A percentile compares a stretch with the other conserved stretches of the same genome.
Evolutionary conservation across 2,888 invertebrate species (phyloP).

Genomic region (Therioaphis trifolii): DNA sequence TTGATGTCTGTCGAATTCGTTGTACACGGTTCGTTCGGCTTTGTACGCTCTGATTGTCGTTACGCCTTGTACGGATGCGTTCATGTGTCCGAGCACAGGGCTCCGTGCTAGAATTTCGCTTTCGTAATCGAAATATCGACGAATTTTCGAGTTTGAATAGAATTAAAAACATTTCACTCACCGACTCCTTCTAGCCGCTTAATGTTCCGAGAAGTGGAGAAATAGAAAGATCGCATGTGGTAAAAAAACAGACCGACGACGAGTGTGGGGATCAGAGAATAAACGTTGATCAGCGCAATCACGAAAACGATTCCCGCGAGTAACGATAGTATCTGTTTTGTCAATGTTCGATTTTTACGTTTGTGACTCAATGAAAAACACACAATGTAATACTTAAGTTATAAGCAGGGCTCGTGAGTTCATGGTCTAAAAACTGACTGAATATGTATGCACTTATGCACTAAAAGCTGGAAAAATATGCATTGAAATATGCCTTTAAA

Average conservation of each 20-base stretch:
- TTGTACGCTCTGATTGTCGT: constrained; percentile 83
- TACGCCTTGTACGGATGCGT: constrained; percentile 82
- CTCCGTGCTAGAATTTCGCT: constrained; percentile 85
- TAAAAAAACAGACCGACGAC: constrained; percentile 75
- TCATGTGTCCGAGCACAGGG: constrained; percentile 85
- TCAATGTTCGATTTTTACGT: too few relatives aligned
- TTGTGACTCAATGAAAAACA: too few relatives aligned
- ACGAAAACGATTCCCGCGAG: constrained; percentile 71
- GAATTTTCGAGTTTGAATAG: background rate
- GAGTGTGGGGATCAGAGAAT: constrained; percentile 70
- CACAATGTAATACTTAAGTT: too few relatives aligned
- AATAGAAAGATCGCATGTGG: constrained; percentile 75
- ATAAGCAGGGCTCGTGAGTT: too few relatives aligned
- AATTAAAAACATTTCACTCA: constrained; percentile 69
- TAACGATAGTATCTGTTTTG: too few relatives aligned
- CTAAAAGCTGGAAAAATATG: too few relatives aligned
- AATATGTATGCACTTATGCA: too few relatives aligned
- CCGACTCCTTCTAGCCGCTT: constrained; percentile 77
- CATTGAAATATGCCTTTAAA: too few relatives aligned
- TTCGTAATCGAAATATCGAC: too few relatives aligned
- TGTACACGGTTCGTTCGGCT: constrained; percentile 75
- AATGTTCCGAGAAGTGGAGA: constrained; percentile 78
- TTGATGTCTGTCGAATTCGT: constrained; percentile 72
- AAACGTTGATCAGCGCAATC: constrained; percentile 70
- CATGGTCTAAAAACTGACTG: too few relatives aligned